phyloP scores from a whole-genome alignment of 2,888 invertebrate genomes.

The Amphipoea lucens region DNA sequence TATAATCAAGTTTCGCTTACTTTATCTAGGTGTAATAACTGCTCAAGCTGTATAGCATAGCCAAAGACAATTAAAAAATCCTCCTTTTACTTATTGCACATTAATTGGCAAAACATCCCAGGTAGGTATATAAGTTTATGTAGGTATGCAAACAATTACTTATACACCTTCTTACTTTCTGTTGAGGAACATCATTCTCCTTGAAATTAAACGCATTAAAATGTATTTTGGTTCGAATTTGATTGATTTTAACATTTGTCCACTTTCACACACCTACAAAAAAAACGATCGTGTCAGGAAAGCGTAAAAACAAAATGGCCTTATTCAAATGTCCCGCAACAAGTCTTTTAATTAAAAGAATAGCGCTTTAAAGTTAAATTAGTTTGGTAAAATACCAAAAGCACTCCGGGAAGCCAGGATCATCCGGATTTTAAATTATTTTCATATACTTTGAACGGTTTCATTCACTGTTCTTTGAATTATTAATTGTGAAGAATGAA shows the following conservation, averaged over 20 bases:
- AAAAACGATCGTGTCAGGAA: background rate
- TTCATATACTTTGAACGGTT: constrained; percentile 58
- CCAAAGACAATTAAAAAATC: background rate
- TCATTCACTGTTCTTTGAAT: constrained; percentile 45
- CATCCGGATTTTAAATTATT: constrained; percentile 59
- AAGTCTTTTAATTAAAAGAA: constrained; percentile 64
- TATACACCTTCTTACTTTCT: too few relatives aligned
- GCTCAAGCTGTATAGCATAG: background rate
- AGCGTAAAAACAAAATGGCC: background rate
- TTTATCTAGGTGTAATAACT: too few relatives aligned
- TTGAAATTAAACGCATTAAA: background rate
- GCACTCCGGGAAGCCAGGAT: constrained; percentile 40
- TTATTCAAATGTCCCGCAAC: constrained; percentile 15
- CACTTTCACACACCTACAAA: too few relatives aligned
- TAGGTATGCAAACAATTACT: too few relatives aligned
- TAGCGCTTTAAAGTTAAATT: constrained; percentile 64
- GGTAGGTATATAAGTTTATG: background rate
- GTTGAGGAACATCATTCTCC: background rate
- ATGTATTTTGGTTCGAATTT: background rate
- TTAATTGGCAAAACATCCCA: background rate
- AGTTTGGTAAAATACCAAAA: constrained; percentile 65
- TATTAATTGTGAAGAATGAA: constrained; percentile 31
- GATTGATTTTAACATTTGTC: background rate
- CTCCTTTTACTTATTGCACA: background rate
- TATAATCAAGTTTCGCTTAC: too few relatives aligned